These are phyloP conservation scores for Anticlea derivata DNA, from an alignment of 2,888 invertebrate genomes.

Conservation along the genomic window DNA sequence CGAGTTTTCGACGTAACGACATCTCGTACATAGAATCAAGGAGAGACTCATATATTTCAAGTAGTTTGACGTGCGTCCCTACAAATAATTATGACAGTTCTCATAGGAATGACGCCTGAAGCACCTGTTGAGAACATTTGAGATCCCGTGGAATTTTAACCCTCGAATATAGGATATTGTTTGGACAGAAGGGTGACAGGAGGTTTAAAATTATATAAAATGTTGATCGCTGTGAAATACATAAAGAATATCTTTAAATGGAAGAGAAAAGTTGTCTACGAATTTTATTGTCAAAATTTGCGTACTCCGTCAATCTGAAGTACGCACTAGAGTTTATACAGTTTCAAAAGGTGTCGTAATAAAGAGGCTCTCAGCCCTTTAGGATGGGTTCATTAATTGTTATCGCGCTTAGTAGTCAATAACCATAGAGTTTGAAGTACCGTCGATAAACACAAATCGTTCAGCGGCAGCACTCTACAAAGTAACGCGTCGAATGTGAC, in stretches of 20 bases:
- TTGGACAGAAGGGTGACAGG: slow-evolving; percentile 18
- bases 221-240: too few species aligned
- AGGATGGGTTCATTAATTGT: slow-evolving; percentile 51
- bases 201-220: background rate
- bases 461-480: slow-evolving; percentile 52
- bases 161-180: slow-evolving; percentile 12
- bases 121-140: slow-evolving; percentile 49
- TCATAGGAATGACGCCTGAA: slow-evolving; percentile 60
- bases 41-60: slow-evolving; percentile 28
- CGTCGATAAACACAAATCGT: slow-evolving; percentile 70
- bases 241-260: too few species aligned
- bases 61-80: slow-evolving; percentile 46
- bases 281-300: background rate
- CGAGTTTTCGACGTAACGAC: slow-evolving; percentile 32
- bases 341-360: slow-evolving; percentile 19
- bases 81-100: slow-evolving; percentile 76
- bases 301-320: slow-evolving; percentile 4
- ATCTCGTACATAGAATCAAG: slow-evolving; percentile 28
- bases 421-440: slow-evolving; percentile 55
- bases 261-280: background rate
- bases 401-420: slow-evolving; percentile 64
- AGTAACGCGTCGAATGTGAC: slow-evolving; percentile 46
- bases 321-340: slow-evolving; percentile 8
- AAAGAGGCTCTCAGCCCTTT: slow-evolving; percentile 20
- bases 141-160: slow-evolving; percentile 31